Evolutionary conservation across 2,113 vertebrate species (phyloP).

Genomic region (Tricholaema leucomelas): DNA sequence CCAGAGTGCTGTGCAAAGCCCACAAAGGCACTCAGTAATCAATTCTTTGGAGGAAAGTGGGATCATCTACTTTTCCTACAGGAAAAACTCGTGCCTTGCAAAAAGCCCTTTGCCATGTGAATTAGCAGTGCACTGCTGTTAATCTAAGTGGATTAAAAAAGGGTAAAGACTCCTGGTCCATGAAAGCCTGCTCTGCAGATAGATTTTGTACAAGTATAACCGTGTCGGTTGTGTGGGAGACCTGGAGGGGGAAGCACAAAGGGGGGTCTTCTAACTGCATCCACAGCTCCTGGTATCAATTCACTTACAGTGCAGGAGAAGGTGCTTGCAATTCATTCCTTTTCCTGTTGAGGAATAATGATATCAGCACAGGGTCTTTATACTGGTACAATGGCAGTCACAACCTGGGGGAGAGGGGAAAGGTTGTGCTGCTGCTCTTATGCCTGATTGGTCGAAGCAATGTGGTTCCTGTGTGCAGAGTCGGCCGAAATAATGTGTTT

Average conservation of each 20-base stretch:
- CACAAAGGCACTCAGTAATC: conserved; percentile 31
- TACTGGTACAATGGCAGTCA: conserved; percentile 19
- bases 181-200: conserved; percentile 34
- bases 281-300: conserved; percentile 36
- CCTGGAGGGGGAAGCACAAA: not conserved
- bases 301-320: conserved; percentile 46
- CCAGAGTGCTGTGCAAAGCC: not conserved
- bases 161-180: conserved; percentile 19
- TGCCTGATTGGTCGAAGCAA: not conserved
- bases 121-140: conserved; percentile 33
- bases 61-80: conserved; percentile 19
- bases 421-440: not conserved
- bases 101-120: conserved; percentile 29
- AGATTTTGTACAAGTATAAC: conserved; percentile 19
- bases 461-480: not conserved
- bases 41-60: conserved; percentile 6
- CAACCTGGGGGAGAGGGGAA: not conserved
- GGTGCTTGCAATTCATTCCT: conserved; percentile 44
- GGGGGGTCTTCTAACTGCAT: conserved; percentile 39
- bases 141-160: conserved; percentile 62
- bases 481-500: fast-evolving
- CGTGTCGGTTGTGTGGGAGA: not conserved
- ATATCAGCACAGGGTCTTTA: conserved; percentile 24
- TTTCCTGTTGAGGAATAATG: conserved; percentile 30
- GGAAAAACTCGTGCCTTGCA: conserved; percentile 12